phyloP scores from a whole-genome alignment of 2,797 vertebrate genomes.

The Zonotrichia albicollis region DNA sequence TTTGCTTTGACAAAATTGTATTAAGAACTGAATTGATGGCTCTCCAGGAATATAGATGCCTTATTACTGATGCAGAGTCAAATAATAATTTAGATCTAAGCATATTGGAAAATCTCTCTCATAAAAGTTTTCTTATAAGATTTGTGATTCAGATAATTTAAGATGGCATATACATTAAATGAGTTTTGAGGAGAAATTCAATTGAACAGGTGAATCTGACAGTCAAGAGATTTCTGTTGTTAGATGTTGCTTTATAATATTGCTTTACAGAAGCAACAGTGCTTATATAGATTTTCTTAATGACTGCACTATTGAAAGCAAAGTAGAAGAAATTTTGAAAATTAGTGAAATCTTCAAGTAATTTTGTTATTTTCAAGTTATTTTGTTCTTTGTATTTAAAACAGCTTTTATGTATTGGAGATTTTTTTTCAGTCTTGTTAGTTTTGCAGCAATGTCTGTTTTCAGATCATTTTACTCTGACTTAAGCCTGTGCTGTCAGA shows the following conservation, averaged over 20 bases:
- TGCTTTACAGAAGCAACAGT: not conserved
- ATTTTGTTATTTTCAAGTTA: not conserved
- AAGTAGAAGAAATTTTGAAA: not conserved
- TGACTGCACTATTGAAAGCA: not conserved
- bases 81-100: not conserved
- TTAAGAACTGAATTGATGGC: conserved; percentile 13
- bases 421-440: not conserved
- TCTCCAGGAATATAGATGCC: conserved; percentile 7
- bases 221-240: not conserved
- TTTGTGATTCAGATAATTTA: conserved; percentile 24
- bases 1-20: not conserved
- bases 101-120: conserved; percentile 11
- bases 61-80: conserved; percentile 22
- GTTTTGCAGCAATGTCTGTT: not conserved
- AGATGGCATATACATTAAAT: not conserved
- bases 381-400: not conserved
- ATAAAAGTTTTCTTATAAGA: not conserved
- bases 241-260: not conserved
- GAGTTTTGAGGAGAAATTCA: not conserved
- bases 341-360: not conserved
- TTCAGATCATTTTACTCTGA: not conserved
- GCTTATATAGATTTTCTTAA: not conserved
- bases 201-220: not conserved
- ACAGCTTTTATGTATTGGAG: not conserved
- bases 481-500: not conserved